These are phyloP conservation scores for Pseudomyrmex concolor DNA, from an alignment of 1,140 invertebrate genomes.

Conservation along the genomic window DNA sequence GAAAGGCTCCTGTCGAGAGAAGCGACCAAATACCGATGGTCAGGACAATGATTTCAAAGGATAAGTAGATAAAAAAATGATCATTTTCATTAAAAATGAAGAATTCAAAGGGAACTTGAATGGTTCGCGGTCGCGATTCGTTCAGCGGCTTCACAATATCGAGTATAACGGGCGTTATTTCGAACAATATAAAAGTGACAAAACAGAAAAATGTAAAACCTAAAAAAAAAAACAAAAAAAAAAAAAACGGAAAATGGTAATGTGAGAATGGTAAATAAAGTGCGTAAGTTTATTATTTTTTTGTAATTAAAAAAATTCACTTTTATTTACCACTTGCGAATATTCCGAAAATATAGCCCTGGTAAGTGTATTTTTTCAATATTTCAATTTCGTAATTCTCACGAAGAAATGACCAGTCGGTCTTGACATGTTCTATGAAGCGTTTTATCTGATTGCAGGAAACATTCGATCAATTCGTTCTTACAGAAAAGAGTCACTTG, in stretches of 20 bases:
- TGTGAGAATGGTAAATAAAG: too few relatives aligned
- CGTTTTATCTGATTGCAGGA: background rate
- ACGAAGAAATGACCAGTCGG: constrained; percentile 12
- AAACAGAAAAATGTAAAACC: background rate
- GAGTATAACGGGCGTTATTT: constrained; percentile 17
- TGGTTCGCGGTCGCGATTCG: constrained; percentile 15
- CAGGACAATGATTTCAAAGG: background rate
- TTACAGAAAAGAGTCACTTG: too few relatives aligned
- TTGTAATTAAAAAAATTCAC: too few relatives aligned
- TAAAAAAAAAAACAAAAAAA: too few relatives aligned
- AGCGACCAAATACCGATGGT: constrained; percentile 26
- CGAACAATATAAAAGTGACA: background rate
- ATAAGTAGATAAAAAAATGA: constrained; percentile 57
- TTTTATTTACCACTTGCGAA: too few relatives aligned
- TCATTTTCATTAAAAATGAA: constrained; percentile 20
- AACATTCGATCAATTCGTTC: background rate
- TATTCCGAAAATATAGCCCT: background rate
- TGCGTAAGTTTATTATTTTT: too few relatives aligned
- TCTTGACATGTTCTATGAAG: constrained; percentile 27
- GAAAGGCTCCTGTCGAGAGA: constrained; percentile 58
- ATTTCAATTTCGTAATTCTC: constrained; percentile 22
- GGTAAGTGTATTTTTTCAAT: constrained; percentile 13
- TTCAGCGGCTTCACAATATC: constrained; percentile 28
- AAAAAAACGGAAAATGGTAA: too few relatives aligned
- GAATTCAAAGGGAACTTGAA: background rate